Base-by-base conservation (phyloP, 2,113 vertebrate species). In the Equus przewalskii region DNA sequence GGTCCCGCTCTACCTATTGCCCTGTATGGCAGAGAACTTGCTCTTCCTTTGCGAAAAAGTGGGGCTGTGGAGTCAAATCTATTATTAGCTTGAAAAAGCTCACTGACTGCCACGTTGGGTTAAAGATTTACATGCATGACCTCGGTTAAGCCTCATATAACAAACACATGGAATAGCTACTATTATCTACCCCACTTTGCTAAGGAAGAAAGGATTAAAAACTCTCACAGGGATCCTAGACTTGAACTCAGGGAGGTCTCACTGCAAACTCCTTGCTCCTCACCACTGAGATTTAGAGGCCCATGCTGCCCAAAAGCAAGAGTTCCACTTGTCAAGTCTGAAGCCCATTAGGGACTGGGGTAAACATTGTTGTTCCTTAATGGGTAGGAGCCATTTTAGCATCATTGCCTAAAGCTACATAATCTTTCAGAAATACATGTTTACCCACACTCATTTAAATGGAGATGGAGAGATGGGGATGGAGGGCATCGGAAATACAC, bases 321-420 rank as follows among this genome's bases (percentile, higher is more conserved):
- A 56, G 6, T 9, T 51, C 26, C 0, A 30, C 36, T 65, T 94
- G 65, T 67, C 46, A 72, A 18, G 14, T n/a, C 58, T 41, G 49
- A 78, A 79, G 16, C 3, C 49, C 70, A 2, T 8, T 24, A 67
- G 26, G 9, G 22, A 26, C 6, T 1, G 5, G 30, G 1, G 0
- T 12, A 6, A 84, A 73, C 9, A n/a, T 2, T 15, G 6, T 30
- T 51, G 7, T 21, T 65, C 8, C 26, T 46, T 69, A 69, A 44
- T 8, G 26, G 15, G 21, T 6, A 58, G 5, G 26, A 62, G 16
- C 14, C 9, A 28, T 54, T 76, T 82, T 54, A 13, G 19, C 84
- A 51, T 65, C 36, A 36, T 14, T 81, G 54, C n/a, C 33, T 76
- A 81, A 46, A 82, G 88, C 26, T 22, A 10, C 2, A 72, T 65